A percentile compares a stretch with the other conserved stretches of the same genome.
These are phyloP conservation scores for Orussus abietinus DNA, from an alignment of 1,140 invertebrate species.

Conservation along the genomic window DNA sequence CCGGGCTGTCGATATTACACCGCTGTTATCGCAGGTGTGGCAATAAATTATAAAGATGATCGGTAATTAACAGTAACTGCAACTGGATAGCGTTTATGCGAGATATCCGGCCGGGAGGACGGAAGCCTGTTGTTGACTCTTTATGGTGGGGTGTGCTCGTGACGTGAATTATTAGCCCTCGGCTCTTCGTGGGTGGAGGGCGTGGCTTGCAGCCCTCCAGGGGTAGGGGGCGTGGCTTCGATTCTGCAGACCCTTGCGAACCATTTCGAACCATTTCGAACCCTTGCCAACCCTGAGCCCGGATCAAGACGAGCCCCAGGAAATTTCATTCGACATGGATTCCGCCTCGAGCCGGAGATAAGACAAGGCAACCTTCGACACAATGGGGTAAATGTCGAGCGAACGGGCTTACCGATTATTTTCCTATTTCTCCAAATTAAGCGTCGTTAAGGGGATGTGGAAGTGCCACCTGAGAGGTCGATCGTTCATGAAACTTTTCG, in stretches of 20 bases:
- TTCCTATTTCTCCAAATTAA: no score
- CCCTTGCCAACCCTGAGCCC: constrained; percentile 9
- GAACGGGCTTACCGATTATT: no score
- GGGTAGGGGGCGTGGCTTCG: constrained; percentile 38
- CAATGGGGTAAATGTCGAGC: no score
- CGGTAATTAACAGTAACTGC: constrained; percentile 34
- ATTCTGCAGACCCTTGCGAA: background rate
- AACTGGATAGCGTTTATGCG: constrained; percentile 30
- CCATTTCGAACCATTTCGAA: background rate
- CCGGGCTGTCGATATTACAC: no score
- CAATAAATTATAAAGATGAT: constrained; percentile 33
- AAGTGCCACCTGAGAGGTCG: no score
- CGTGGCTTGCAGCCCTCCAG: no score
- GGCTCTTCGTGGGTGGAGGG: constrained; percentile 13
- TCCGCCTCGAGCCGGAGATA: constrained; percentile 18
- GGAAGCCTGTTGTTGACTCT: constrained; percentile 42
- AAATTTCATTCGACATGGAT: constrained; percentile 40
- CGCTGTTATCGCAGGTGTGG: constrained; percentile 11
- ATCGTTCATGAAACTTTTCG: no score
- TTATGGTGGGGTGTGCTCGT: constrained; percentile 47
- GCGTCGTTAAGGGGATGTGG: no score
- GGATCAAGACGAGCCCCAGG: constrained; percentile 24
- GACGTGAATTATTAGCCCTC: constrained; percentile 53
- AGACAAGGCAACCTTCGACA: no score
- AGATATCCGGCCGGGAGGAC: constrained; percentile 1